These are phyloP conservation scores for Lontra canadensis DNA, from an alignment of 2,113 vertebrate genomes.

Conservation along the genomic window DNA sequence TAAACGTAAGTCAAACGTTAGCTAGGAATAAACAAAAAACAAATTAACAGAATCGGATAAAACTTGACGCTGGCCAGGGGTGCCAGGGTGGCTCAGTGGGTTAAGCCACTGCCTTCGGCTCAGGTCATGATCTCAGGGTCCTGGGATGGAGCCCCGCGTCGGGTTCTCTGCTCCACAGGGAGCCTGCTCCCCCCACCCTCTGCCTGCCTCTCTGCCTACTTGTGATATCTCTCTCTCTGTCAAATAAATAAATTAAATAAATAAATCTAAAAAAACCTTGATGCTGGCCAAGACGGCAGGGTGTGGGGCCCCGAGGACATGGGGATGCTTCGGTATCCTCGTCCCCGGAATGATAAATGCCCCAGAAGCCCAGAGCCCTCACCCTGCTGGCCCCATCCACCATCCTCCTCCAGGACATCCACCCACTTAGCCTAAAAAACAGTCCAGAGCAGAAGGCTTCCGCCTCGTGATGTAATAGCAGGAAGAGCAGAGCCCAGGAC, in stretches of 20 bases:
- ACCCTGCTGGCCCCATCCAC: neutral
- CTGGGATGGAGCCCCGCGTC: no score
- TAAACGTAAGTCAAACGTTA: rapidly evolving
- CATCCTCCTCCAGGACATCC: neutral
- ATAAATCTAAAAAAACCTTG: neutral
- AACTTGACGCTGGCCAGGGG: no score
- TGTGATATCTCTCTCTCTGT: no score
- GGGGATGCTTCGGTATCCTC: neutral
- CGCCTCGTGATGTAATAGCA: rapidly evolving
- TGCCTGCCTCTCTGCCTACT: no score
- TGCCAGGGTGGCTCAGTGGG: no score
- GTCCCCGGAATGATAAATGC: no score
- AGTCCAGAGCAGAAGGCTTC: neutral
- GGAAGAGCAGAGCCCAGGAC: neutral
- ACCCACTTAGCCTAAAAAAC: neutral
- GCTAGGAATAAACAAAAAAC: neutral
- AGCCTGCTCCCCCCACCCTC: no score
- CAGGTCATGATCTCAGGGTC: no score
- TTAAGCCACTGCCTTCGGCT: no score
- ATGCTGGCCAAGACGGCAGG: neutral
- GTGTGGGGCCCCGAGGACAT: neutral
- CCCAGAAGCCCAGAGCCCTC: neutral
- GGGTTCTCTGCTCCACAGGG: no score
- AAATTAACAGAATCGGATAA: no score
- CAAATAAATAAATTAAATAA: no score